Evolutionary conservation across 2,113 vertebrate genomes (phyloP).

Genomic region (Lipophrys pholis): DNA sequence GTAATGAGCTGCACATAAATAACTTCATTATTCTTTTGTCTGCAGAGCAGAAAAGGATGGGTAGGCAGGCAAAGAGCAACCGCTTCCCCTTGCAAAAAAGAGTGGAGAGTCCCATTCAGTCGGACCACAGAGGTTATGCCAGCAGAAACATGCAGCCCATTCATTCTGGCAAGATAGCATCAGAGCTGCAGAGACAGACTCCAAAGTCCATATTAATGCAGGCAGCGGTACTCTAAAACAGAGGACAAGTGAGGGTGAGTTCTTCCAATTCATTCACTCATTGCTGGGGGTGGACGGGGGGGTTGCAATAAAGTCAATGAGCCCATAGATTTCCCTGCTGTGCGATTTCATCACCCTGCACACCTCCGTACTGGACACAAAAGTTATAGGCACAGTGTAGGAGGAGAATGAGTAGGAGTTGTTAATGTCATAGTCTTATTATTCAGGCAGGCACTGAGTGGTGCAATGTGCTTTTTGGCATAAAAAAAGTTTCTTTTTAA

Average conservation of each 20-base stretch:
- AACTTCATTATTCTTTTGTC: conserved; percentile 63
- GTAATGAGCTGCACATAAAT: conserved; percentile 65
- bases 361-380: conserved; percentile 58
- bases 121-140: conserved; percentile 51
- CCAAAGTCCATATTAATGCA: conserved; percentile 39
- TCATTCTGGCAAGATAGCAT: conserved; percentile 68
- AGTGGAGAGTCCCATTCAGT: conserved; percentile 56
- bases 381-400: conserved; percentile 44
- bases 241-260: conserved; percentile 51
- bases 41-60: conserved; percentile 33
- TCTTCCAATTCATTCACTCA: conserved; percentile 41
- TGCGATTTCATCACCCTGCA: conserved; percentile 54
- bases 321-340: conserved; percentile 66
- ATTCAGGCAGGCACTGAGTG: conserved; percentile 51
- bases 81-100: conserved; percentile 43
- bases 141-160: conserved; percentile 54
- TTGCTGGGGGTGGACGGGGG: conserved; percentile 1
- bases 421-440: conserved; percentile 61
- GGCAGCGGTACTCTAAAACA: conserved; percentile 24
- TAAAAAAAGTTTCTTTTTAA: not conserved
- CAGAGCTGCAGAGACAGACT: conserved; percentile 37
- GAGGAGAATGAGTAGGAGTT: conserved; percentile 64
- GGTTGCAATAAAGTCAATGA: conserved; percentile 50
- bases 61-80: conserved; percentile 47
- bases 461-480: conserved; percentile 25